Percentiles rank a stretch among this genome's conserved stretches.
Conservation (phyloP, 2,888 invertebrate genomes). For the Neelides folsomi region DNA sequence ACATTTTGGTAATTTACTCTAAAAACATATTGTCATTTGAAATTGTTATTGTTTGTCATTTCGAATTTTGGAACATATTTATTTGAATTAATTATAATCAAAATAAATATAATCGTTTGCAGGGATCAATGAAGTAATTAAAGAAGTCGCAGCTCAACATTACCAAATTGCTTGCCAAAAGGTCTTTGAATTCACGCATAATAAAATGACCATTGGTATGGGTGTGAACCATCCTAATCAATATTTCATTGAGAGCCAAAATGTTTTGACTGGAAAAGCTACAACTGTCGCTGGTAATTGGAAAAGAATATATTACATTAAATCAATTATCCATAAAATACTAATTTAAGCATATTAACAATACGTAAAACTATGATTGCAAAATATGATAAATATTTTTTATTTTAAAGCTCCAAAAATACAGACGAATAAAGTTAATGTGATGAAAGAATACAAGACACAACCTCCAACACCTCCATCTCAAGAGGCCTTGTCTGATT, state of each 20-base stretch:
- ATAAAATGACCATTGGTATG: slow-evolving; percentile 47
- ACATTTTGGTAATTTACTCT: slow-evolving; percentile 42
- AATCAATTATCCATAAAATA: too few species aligned
- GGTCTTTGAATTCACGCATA: slow-evolving; percentile 63
- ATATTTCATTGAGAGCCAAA: slow-evolving; percentile 71
- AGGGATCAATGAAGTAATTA: slow-evolving; percentile 58
- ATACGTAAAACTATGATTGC: too few species aligned
- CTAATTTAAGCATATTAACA: too few species aligned
- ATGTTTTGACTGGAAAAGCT: slow-evolving; percentile 36
- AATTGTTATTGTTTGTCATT: slow-evolving; percentile 4
- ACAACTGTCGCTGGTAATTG: slow-evolving; percentile 12
- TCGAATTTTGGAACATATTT: too few species aligned
- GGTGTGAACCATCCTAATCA: slow-evolving; percentile 82
- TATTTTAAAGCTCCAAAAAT: too few species aligned
- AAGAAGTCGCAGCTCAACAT: slow-evolving; percentile 59
- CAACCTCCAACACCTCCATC: too few species aligned
- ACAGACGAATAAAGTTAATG: too few species aligned
- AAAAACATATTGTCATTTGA: slow-evolving; percentile 1
- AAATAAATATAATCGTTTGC: slow-evolving; percentile 32
- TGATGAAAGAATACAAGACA: too few species aligned
- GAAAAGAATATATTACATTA: too few species aligned
- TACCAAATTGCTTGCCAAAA: slow-evolving; percentile 80
- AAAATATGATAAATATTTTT: too few species aligned
- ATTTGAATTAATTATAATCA: not conserved
- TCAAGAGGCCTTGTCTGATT: not conserved